These are phyloP conservation scores for Platygyra sinensis DNA, from an alignment of 64 coral and sea anemone species.

Conservation along the genomic window DNA sequence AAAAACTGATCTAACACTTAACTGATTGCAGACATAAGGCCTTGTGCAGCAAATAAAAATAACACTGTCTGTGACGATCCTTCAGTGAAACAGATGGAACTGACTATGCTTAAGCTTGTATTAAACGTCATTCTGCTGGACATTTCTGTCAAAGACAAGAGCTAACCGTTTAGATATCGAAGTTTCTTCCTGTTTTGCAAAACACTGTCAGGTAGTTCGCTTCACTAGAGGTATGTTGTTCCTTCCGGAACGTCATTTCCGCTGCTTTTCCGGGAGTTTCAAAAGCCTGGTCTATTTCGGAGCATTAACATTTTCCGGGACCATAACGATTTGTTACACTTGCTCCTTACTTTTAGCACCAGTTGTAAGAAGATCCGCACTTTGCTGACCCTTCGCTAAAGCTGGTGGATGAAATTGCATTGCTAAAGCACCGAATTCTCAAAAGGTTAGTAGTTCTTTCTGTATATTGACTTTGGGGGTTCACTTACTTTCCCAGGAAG, in stretches of 20 bases:
- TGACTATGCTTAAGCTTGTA: no score
- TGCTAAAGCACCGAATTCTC: background rate
- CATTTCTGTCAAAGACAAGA: no score
- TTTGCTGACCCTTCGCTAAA: background rate
- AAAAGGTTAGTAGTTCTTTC: background rate
- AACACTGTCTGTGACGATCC: no score
- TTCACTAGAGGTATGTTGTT: background rate
- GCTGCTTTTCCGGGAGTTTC: background rate
- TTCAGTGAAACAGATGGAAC: no score
- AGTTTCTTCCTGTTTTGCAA: conserved; percentile 2
- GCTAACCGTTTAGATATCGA: no score
- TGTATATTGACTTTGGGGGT: background rate
- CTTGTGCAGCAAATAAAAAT: no score
- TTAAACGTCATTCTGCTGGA: no score
- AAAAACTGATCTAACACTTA: no score
- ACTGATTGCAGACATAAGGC: no score
- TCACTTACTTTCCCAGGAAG: background rate
- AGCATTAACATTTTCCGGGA: background rate
- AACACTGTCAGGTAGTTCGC: background rate
- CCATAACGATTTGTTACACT: background rate
- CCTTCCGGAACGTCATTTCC: conserved; percentile 39
- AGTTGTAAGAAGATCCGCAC: no score
- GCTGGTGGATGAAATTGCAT: background rate
- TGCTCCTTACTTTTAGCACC: background rate
- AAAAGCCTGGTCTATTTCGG: background rate